A percentile compares a stretch with the other conserved stretches of the same genome.
phyloP scores from a whole-genome alignment of 2,797 vertebrate genomes.

The Cygnus olor region DNA sequence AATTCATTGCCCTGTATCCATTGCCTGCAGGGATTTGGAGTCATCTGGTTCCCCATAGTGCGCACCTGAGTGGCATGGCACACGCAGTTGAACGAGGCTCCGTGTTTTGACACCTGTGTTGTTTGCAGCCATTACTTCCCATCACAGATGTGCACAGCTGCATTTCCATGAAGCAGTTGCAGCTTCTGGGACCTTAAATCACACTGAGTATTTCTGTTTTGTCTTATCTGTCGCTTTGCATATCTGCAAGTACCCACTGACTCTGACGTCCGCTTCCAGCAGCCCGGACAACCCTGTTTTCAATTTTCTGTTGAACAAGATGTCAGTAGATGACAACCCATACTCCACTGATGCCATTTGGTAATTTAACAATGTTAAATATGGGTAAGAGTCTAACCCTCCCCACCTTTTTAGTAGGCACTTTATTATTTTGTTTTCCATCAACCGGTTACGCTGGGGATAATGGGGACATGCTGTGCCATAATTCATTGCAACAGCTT shows the following conservation, averaged over 20 bases:
- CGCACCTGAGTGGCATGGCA: not conserved
- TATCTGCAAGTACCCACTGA: not conserved
- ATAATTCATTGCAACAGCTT: slow-evolving; percentile 29
- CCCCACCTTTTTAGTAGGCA: not conserved
- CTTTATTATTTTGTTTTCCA: slow-evolving; percentile 52
- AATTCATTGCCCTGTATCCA: not conserved
- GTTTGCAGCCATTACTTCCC: not conserved
- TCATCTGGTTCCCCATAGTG: not conserved
- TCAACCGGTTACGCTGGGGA: not conserved
- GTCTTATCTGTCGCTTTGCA: not conserved
- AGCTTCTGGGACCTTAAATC: not conserved
- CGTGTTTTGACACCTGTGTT: not conserved
- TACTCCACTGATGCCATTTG: not conserved
- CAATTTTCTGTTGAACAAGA: not conserved
- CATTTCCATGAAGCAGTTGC: not conserved
- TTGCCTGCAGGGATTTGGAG: not conserved
- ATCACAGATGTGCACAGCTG: not conserved
- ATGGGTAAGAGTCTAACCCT: not conserved
- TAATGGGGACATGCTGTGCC: not conserved
- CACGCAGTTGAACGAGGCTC: not conserved
- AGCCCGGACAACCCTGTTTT: not conserved
- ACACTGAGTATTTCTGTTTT: not conserved
- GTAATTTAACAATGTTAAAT: slow-evolving; percentile 43
- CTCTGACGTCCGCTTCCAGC: not conserved
- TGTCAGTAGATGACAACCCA: slow-evolving; percentile 33